Evolutionary conservation across 2,888 invertebrate species (phyloP).

Genomic region (Morpho deidamia): DNA sequence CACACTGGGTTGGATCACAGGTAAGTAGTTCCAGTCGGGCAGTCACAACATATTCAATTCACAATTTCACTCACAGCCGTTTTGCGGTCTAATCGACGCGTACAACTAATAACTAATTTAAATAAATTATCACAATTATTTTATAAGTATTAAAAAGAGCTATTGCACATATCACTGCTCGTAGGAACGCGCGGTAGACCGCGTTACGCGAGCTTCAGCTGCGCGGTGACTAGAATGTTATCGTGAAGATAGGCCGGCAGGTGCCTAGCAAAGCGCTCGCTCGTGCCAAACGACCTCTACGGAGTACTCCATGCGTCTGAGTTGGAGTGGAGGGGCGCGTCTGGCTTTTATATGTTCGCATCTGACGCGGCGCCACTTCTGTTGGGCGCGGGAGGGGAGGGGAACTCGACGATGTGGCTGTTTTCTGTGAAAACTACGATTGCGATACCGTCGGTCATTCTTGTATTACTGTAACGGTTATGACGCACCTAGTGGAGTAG

Average conservation of each 20-base stretch:
- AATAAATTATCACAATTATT: slow-evolving; percentile 75
- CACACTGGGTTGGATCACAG: slow-evolving; percentile 72
- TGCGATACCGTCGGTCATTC: slow-evolving; percentile 51
- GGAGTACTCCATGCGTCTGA: slow-evolving; percentile 80
- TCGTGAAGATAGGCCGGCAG: slow-evolving; percentile 75
- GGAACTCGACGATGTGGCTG: slow-evolving; percentile 55
- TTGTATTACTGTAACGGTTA: slow-evolving; percentile 46
- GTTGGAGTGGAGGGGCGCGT: slow-evolving; percentile 71
- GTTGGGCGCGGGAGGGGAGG: slow-evolving; percentile 30
- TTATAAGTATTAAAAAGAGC: slow-evolving; percentile 53
- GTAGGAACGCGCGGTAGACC: slow-evolving; percentile 74
- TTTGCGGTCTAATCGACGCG: slow-evolving; percentile 57
- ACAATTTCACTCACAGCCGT: slow-evolving; percentile 77
- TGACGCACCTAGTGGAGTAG: slow-evolving; percentile 60
- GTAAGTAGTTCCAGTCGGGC: slow-evolving; percentile 72
- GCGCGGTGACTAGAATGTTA: slow-evolving; percentile 76
- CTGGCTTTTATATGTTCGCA: slow-evolving; percentile 65
- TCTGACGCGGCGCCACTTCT: slow-evolving; percentile 57
- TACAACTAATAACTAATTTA: slow-evolving; percentile 71
- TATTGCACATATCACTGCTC: slow-evolving; percentile 79
- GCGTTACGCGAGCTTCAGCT: slow-evolving; percentile 72
- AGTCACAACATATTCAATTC: slow-evolving; percentile 74
- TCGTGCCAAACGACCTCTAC: slow-evolving; percentile 80
- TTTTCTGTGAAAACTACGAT: slow-evolving; percentile 72
- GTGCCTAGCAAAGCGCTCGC: slow-evolving; percentile 80